phyloP scores from a whole-genome alignment of 2,113 vertebrate genomes.

The Raja brachyura region DNA sequence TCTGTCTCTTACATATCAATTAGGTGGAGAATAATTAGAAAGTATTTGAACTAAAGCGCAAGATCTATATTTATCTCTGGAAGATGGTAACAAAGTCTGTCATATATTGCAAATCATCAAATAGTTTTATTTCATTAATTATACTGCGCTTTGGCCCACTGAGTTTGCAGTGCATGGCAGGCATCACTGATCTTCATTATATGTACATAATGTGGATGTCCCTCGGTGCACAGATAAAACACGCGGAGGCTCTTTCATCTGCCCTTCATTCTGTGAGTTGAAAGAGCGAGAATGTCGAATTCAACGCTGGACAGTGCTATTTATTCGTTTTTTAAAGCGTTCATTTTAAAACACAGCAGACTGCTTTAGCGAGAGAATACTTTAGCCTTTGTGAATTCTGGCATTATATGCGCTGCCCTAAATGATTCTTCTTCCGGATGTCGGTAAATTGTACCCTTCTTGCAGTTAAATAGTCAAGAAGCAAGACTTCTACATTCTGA shows the following conservation, averaged over 20 bases:
- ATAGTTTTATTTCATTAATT: not conserved
- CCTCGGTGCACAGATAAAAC: slow-evolving; percentile 28
- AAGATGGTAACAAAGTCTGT: not conserved
- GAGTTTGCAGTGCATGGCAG: slow-evolving; percentile 3
- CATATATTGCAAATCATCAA: not conserved
- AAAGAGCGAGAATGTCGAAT: not conserved
- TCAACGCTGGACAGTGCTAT: not conserved
- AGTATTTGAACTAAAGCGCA: not conserved
- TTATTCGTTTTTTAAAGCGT: not conserved
- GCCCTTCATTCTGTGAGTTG: slow-evolving; percentile 12
- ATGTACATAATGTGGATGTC: slow-evolving; percentile 20
- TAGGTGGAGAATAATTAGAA: not conserved
- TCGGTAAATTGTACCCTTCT: not conserved
- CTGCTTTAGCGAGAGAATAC: not conserved
- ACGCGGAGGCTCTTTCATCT: slow-evolving; percentile 11
- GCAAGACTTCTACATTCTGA: not conserved
- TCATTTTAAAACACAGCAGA: not conserved
- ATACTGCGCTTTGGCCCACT: not conserved
- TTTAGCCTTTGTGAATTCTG: not conserved
- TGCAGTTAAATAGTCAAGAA: not conserved
- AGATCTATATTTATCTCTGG: not conserved
- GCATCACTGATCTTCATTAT: slow-evolving; percentile 26
- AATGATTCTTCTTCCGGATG: not conserved
- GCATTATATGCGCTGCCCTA: not conserved
- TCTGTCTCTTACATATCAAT: not conserved